Base-by-base conservation (phyloP, 2,888 invertebrate species). In the Cryptosula pallasiana region DNA sequence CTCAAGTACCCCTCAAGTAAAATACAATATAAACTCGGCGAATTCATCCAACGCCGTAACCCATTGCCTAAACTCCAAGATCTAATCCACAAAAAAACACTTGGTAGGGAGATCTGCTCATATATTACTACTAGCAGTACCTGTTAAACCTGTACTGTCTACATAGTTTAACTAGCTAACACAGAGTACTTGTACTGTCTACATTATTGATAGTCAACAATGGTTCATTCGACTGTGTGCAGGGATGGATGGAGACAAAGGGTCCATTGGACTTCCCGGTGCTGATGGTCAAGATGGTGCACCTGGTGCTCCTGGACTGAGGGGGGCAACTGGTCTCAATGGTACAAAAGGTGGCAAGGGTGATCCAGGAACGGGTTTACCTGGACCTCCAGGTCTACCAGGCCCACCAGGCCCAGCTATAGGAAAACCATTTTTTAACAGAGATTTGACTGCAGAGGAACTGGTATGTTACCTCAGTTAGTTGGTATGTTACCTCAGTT, bases 361-460 rank as follows among this genome's bases (percentile, higher is more conserved):
- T 25, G 72, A 35, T 1, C 23, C n/a, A 23, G 45, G 36, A n/a
- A 27, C n/a, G 16, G 75, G 80, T 0, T 79, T 78, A 5, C 79
- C 78, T 9, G 81, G 81, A 2, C 79, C 79, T 0, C 78, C 78
- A 5, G 80, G 81, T 0, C 77, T 76, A 0, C 76, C 79, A 5
- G 77, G 76, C 35, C 74, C 70, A 9, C 72, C 74, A 16, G 73
- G 63, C 9, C 2, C 63, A 27, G 27, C 63, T 29, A 32, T 34
- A 29, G 63, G 63, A 16, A 63, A 32, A 34, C 63, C 63, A 63
- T 63, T 63, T 16, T 13, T 63, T 45, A 20, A 20, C 5, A 20
- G 45, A 45, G 45, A 45, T 5, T 13, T 45, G 5, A 45, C 45
- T 5, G 27, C 63, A 13, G 63, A 63, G 5, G 32, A 63, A 5